Conservation (phyloP, 2,113 vertebrate genomes). For the Baryphthengus martii region DNA sequence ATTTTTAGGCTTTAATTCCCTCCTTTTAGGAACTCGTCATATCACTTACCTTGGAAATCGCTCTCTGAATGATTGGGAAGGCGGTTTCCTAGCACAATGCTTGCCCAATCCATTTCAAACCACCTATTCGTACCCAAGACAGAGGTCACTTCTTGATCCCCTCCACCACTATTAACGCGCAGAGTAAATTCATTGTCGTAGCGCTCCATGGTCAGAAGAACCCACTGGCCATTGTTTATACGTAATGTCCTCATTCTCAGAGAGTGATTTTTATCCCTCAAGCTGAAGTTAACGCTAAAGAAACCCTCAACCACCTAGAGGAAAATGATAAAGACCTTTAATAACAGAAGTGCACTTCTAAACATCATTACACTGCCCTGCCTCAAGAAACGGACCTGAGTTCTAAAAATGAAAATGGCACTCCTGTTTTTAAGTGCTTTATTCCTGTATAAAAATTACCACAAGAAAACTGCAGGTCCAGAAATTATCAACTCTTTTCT, state of each 20-base stretch:
- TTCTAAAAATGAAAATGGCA: neutral
- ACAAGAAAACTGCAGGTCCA: neutral
- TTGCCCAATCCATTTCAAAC: constrained; percentile 75
- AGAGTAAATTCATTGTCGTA: constrained; percentile 83
- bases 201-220: constrained; percentile 77
- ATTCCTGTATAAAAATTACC: neutral
- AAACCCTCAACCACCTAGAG: constrained; percentile 79
- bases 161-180: constrained; percentile 81
- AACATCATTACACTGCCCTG: neutral
- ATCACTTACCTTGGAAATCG: constrained; percentile 80
- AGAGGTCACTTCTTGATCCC: constrained; percentile 76
- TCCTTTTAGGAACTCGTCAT: neutral
- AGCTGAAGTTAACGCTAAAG: constrained; percentile 75
- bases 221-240: constrained; percentile 86
- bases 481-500: neutral
- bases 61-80: constrained; percentile 49
- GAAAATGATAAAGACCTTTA: neutral
- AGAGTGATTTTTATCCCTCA: constrained; percentile 73
- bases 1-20: neutral
- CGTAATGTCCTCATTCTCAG: constrained; percentile 71
- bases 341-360: neutral
- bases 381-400: neutral
- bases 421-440: neutral
- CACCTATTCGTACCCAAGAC: constrained; percentile 69
- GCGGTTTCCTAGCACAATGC: constrained; percentile 75